phyloP scores from a whole-genome alignment of 2,888 invertebrate species.

The Athalia circularis region DNA sequence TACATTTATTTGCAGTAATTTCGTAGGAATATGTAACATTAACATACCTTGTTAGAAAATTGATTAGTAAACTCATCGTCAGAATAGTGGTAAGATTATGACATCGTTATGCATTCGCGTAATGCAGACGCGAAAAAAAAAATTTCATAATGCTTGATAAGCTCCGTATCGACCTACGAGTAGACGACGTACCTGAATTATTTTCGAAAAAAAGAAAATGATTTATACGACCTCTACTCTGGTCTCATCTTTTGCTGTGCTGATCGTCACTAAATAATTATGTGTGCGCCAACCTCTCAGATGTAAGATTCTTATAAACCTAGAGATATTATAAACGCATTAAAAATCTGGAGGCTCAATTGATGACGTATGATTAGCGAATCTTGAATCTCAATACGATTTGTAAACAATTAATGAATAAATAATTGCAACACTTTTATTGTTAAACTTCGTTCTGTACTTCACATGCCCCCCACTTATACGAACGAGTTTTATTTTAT shows the following conservation, averaged over 20 bases:
- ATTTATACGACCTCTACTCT: background rate
- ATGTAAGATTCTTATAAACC: slow-evolving; percentile 52
- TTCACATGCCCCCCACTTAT: background rate
- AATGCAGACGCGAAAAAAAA: background rate
- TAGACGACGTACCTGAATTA: background rate
- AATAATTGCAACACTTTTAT: slow-evolving; percentile 59
- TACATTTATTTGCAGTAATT: slow-evolving; percentile 26
- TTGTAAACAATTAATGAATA: slow-evolving; percentile 52
- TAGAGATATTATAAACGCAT: slow-evolving; percentile 44
- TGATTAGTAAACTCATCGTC: background rate
- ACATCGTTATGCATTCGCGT: slow-evolving; percentile 11
- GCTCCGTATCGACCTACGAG: background rate
- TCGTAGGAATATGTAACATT: slow-evolving; percentile 11
- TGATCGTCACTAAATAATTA: slow-evolving; percentile 42
- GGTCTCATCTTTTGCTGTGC: slow-evolving; percentile 7
- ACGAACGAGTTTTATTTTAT: background rate
- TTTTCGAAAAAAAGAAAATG: background rate
- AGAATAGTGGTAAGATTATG: slow-evolving; percentile 10
- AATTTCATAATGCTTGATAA: background rate
- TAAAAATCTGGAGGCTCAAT: slow-evolving; percentile 57
- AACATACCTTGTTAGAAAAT: slow-evolving; percentile 1
- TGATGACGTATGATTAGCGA: slow-evolving; percentile 56
- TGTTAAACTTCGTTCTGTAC: slow-evolving; percentile 49
- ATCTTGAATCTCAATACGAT: slow-evolving; percentile 58
- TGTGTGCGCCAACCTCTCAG: slow-evolving; percentile 46